Conservation (phyloP, 2,113 vertebrate genomes). For the Ameiurus melas region DNA sequence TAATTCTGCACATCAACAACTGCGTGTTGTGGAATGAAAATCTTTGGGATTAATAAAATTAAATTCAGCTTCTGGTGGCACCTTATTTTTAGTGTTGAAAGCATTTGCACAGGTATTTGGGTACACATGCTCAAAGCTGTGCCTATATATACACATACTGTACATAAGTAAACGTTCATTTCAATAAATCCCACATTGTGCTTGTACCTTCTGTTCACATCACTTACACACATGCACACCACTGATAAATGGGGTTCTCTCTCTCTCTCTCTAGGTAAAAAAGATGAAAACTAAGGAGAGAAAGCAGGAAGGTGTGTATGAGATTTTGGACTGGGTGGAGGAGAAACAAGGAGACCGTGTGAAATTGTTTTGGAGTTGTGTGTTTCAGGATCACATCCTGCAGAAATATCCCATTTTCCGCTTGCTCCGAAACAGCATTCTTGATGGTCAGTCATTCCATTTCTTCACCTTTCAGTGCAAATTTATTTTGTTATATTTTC, state of each 20-base stretch:
- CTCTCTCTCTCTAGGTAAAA: not conserved
- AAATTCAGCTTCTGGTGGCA: not conserved
- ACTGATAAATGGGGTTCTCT: not conserved
- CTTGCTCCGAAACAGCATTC: conserved; percentile 55
- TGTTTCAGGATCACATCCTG: not conserved
- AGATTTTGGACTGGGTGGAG: conserved; percentile 65
- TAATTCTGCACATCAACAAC: no score
- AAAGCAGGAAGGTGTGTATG: conserved; percentile 54
- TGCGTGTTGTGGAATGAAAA: not conserved
- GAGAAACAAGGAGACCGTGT: conserved; percentile 33
- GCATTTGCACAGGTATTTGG: not conserved
- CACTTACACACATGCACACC: not conserved
- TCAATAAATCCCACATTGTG: no score
- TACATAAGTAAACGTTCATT: not conserved
- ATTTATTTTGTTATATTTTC: not conserved
- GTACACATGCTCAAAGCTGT: not conserved
- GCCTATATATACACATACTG: not conserved
- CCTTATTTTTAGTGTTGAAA: not conserved
- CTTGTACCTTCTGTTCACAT: no score
- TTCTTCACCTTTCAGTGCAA: no score
- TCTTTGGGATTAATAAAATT: not conserved
- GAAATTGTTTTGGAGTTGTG: conserved; percentile 58
- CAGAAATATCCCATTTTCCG: conserved; percentile 55
- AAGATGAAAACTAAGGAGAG: conserved; percentile 39
- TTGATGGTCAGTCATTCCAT: conserved; percentile 60